Percentiles rank a stretch among this genome's conserved stretches.
These are phyloP conservation scores for Chirona hameri DNA, from an alignment of 2,888 invertebrate genomes.

Conservation along the genomic window DNA sequence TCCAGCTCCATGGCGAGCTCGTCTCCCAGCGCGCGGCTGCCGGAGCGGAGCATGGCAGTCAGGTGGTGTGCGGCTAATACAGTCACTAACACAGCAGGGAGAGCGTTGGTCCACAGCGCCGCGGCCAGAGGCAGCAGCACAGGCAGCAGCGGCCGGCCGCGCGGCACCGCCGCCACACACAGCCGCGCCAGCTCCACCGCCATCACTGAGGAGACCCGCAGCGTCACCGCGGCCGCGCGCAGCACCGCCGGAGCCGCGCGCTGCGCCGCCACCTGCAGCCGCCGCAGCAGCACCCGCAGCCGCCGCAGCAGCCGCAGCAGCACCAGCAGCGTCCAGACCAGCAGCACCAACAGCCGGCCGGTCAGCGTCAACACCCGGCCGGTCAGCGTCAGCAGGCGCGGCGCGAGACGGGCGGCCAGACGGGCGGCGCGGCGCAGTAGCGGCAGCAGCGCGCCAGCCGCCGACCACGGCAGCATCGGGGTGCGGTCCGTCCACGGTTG, in stretches of 20 bases:
- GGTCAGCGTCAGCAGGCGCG: neutral
- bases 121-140: neutral
- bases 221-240: neutral
- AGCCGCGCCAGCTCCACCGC: neutral
- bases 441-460: neutral
- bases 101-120: neutral
- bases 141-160: neutral
- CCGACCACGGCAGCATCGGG: neutral
- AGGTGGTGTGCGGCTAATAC: neutral
- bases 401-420: neutral
- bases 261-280: neutral
- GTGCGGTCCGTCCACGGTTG: neutral
- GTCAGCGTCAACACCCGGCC: neutral
- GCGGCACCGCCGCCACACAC: neutral
- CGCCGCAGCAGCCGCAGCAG: neutral
- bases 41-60: neutral
- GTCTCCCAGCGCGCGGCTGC: neutral
- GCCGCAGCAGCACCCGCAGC: neutral
- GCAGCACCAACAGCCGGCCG: neutral
- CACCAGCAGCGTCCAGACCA: neutral
- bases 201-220: neutral
- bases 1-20: conserved; percentile 12
- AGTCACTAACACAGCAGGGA: neutral
- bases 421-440: neutral
- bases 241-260: neutral